Conservation (phyloP, 2,797 vertebrate genomes). For the Hipposideros larvatus region DNA sequence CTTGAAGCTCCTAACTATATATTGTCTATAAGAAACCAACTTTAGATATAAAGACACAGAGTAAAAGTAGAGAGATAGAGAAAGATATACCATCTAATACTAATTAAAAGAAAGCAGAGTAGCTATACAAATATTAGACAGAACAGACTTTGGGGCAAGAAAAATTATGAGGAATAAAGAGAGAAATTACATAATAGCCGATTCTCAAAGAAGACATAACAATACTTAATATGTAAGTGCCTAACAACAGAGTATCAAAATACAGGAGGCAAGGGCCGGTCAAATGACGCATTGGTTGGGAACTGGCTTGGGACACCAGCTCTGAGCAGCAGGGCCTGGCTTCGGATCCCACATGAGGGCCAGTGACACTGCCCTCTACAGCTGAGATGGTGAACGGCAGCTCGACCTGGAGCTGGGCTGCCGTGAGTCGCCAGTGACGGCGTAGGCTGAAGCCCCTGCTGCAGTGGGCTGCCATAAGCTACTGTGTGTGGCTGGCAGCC, state of each 20-base stretch:
- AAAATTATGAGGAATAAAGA: neutral
- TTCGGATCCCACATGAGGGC: too few relatives aligned
- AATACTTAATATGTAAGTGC: neutral
- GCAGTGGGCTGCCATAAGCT: too few relatives aligned
- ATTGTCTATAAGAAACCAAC: neutral
- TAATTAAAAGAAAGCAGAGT: neutral
- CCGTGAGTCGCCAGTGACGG: too few relatives aligned
- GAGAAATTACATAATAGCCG: neutral
- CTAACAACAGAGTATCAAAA: neutral
- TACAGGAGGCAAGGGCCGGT: neutral
- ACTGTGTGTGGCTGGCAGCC: too few relatives aligned
- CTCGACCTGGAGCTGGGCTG: too few relatives aligned
- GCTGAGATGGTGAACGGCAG: too few relatives aligned
- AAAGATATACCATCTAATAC: neutral
- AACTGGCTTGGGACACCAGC: too few relatives aligned
- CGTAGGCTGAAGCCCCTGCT: too few relatives aligned
- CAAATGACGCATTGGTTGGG: too few relatives aligned
- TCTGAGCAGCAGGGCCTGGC: too few relatives aligned
- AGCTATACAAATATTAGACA: neutral
- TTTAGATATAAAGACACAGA: neutral
- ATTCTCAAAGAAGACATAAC: neutral
- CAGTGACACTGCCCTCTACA: too few relatives aligned
- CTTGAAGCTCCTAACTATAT: neutral
- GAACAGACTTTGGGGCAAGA: neutral
- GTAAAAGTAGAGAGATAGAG: neutral